Evolutionary conservation across 2,888 invertebrate species (phyloP), one percentile per base, ranked within the genome.

Genomic region (Amblyjoppa proteus): DNA sequence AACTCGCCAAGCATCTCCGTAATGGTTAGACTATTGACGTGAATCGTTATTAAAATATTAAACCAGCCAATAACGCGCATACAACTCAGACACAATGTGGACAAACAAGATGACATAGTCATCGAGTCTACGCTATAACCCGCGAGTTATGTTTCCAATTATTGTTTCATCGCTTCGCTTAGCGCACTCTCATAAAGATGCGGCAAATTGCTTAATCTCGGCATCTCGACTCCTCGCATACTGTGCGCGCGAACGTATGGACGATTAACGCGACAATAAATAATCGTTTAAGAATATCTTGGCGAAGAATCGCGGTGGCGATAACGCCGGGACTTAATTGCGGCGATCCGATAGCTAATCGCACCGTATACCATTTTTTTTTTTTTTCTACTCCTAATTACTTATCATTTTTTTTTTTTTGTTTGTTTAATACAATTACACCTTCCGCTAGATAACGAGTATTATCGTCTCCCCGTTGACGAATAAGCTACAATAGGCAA

Each of bases 121-220:
- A 20, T 53, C n/a, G 53, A 16, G 28, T n/a, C 31, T 25, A 51
- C 34, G 71, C 34, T 58, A 58, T 71, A 71, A 71, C 34, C 20
- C 34, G 34, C n/a, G 71, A 71, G 51, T 58, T 58, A 71, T 34
- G 71, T 53, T 71, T 31, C 71, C 53, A 53, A 71, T 71, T 71
- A 71, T 51, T 51, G 34, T 71, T 71, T 53, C 51, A 71, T 71
- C n/a, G 51, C 53, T 31, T 16, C 71, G 11, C 51, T 71, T 34
- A 71, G 49, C 53, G 13, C 31, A n/a, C 51, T 53, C 51, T 53
- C 51, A 28, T 70, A 34, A 71, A 71, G 71, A 25, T 28, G 13
- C 13, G 2, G 41, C 51, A 58, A 58, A 58, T 28, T 13, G 58
- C 58, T 58, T 58, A 13, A 28, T 25, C 58, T 13, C 20, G n/a